A percentile compares a stretch with the other conserved stretches of the same genome.
These are phyloP conservation scores for Tolypeutes matacus DNA, from an alignment of 2,797 vertebrate genomes.

Conservation along the genomic window DNA sequence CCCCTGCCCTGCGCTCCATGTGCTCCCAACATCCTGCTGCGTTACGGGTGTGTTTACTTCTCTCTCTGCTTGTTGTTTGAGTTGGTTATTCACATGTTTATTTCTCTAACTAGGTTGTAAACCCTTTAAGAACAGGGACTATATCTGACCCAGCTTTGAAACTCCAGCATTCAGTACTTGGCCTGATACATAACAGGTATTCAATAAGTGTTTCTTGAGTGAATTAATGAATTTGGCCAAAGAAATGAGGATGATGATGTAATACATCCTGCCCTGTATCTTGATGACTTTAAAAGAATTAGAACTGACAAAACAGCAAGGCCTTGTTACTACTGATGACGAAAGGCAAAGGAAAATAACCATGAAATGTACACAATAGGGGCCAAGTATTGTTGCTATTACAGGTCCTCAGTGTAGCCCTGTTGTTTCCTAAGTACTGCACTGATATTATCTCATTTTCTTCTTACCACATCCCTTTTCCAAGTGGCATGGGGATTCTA, in stretches of 20 bases:
- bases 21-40: neutral
- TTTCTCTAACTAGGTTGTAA: conserved; percentile 20
- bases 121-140: neutral
- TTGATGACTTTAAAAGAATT: conserved; percentile 19
- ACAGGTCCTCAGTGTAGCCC: neutral
- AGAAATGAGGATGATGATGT: neutral
- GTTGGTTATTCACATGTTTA: neutral
- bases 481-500: neutral
- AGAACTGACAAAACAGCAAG: conserved; percentile 6
- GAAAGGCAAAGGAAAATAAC: conserved; percentile 42
- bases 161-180: neutral
- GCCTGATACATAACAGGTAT: neutral
- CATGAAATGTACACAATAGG: neutral
- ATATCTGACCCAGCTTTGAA: neutral
- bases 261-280: neutral
- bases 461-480: conserved; percentile 35
- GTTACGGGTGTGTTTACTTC: neutral
- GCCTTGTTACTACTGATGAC: neutral
- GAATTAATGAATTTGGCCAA: neutral
- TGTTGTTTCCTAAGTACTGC: conserved; percentile 51
- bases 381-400: neutral
- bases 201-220: neutral
- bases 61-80: neutral
- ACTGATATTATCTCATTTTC: conserved; percentile 34
- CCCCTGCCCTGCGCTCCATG: neutral